Evolutionary conservation across 64 coral and sea anemone species (phyloP).

Genomic region (Anthopleura sola): DNA sequence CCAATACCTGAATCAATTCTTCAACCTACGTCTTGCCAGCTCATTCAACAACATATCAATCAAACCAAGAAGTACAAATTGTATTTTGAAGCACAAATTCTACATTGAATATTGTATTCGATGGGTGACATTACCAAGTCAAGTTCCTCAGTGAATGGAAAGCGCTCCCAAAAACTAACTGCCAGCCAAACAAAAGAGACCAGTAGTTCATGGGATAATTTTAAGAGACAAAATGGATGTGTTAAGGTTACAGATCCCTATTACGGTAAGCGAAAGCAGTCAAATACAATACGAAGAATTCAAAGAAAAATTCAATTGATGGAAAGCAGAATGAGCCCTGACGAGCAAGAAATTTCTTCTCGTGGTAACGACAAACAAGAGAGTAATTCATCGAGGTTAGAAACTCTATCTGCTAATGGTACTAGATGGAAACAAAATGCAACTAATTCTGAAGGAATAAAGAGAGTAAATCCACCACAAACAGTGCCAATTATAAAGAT

Average conservation of each 20-base stretch:
- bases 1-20: neutral
- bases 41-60: neutral
- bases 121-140: neutral
- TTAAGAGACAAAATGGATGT: conserved; percentile 33
- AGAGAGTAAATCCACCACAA: neutral
- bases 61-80: neutral
- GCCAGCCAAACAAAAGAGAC: neutral
- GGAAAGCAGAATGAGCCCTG: conserved; percentile 18
- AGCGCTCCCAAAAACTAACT: neutral
- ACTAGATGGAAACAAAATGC: neutral
- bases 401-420: neutral
- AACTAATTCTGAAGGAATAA: neutral
- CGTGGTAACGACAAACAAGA: neutral
- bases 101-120: neutral
- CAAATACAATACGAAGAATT: conserved; percentile 38
- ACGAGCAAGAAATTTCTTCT: neutral
- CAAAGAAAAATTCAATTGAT: conserved; percentile 41
- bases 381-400: neutral
- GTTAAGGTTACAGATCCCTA: conserved; percentile 46
- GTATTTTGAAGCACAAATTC: neutral
- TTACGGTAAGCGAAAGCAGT: conserved; percentile 56
- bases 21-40: neutral
- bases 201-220: neutral
- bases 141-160: neutral
- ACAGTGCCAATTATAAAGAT: neutral